Evolutionary conservation across 2,888 invertebrate genomes (phyloP).

Genomic region (Drosophila cognata): DNA sequence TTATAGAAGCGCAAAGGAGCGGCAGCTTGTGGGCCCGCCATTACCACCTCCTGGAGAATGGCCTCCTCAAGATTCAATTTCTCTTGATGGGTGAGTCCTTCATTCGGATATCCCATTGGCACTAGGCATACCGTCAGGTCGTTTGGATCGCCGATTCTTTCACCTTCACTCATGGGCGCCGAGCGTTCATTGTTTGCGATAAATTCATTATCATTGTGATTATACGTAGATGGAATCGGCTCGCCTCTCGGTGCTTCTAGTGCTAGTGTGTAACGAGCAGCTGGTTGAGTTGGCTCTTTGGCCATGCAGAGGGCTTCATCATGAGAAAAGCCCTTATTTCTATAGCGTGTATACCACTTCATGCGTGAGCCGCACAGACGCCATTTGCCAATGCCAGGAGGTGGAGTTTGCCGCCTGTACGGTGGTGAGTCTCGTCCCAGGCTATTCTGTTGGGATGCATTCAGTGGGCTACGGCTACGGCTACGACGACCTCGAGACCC

Average conservation of each 20-base stretch:
- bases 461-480: slow-evolving; percentile 28
- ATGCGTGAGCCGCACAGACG: slow-evolving; percentile 30
- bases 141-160: not conserved
- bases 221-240: not conserved
- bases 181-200: not conserved
- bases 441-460: not conserved
- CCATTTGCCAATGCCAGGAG: not conserved
- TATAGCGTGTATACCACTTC: slow-evolving; percentile 43
- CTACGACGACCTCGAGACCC: not conserved
- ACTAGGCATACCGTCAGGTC: slow-evolving; percentile 4
- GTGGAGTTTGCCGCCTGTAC: not conserved
- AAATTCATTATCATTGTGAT: not conserved
- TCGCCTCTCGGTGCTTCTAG: not conserved
- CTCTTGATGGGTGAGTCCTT: slow-evolving; percentile 8
- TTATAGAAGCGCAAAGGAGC: slow-evolving; percentile 29
- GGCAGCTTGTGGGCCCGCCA: not conserved
- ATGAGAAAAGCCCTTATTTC: slow-evolving; percentile 5
- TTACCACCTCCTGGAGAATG: slow-evolving; percentile 31
- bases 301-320: slow-evolving; percentile 33
- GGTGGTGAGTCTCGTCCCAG: not conserved
- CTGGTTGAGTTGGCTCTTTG: slow-evolving; percentile 37
- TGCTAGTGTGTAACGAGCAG: not conserved
- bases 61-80: slow-evolving; percentile 45
- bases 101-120: slow-evolving; percentile 32
- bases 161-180: not conserved